Base-by-base conservation (phyloP, 2,113 vertebrate species). In the Spermophilus dauricus region DNA sequence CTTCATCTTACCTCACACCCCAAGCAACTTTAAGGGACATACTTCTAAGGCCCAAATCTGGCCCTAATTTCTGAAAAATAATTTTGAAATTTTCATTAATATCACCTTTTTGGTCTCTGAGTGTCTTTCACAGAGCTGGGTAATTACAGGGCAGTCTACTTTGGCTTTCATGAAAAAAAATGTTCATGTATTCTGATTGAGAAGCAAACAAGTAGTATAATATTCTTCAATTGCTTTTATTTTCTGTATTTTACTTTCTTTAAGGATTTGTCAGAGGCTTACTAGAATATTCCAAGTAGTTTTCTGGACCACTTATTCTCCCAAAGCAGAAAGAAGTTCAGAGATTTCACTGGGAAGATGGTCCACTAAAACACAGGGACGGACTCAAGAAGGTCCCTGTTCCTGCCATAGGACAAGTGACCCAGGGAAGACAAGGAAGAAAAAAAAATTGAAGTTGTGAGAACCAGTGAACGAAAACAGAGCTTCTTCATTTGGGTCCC, bases 131-230 rank as follows among this genome's bases (percentile, higher is more conserved):
- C 17, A 8, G 37, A 67, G 34, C 77, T 77, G 34, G 42, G 45
- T 26, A 89, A 58, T 42, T n/a, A 58, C 58, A 42, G 18, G 26
- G 20, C 12, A 42, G 18, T 72, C 61, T 67, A 67, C n/a, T 53
- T 89, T 48, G 0, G 11, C 22, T 82, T 76, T 56, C 70, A 39
- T 72, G 39, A 51, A 51, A 51, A 82, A 26, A 82, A 26, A 1
- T 80, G 75, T 72, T n/a, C 73, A 17, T 89, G 76, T 89, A 89
- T 48, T 92, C 86, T 39, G 17, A 86, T 63, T 89, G 70, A 80
- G 34, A 92, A 76, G 17, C 12, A 90, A 88, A 65, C 61, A 75
- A 48, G 11, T 28, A 92, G 13, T 18, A 70, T 5, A 18, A 67
- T 82, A 32, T 53, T 65, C 73, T 45, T 45, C 51, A 56, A 48